Percentiles rank a stretch among this genome's conserved stretches.
phyloP scores from a whole-genome alignment of 1,140 invertebrate genomes.

The Lepidurus apus region DNA sequence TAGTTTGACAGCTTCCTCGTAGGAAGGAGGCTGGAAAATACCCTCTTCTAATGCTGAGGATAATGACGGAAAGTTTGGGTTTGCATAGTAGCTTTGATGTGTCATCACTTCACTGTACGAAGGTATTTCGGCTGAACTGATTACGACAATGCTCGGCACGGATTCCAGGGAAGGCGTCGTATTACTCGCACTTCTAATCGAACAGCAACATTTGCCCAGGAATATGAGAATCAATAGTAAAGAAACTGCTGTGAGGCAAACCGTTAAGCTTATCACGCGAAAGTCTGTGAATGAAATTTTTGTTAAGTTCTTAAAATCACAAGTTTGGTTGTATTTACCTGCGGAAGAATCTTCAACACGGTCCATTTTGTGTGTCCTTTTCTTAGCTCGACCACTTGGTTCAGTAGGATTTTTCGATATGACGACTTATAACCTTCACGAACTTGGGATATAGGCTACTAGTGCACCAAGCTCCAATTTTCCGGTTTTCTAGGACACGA shows the following conservation, averaged over 20 bases:
- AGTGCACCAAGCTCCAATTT: no score
- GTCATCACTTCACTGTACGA: constrained; percentile 18
- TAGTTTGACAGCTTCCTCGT: not conserved
- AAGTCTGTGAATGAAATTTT: not conserved
- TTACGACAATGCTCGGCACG: not conserved
- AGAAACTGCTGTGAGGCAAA: not conserved
- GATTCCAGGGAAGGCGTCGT: not conserved
- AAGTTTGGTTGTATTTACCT: not conserved
- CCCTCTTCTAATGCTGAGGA: not conserved
- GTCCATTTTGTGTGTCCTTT: not conserved
- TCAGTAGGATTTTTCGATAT: not conserved
- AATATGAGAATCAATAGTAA: not conserved
- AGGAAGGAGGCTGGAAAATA: not conserved
- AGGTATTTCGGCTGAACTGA: not conserved
- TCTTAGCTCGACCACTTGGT: not conserved
- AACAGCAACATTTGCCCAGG: not conserved
- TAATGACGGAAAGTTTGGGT: not conserved
- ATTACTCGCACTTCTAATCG: not conserved
- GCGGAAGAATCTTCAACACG: not conserved
- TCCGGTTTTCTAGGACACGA: not conserved
- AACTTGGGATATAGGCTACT: not conserved
- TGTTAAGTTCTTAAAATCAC: not conserved
- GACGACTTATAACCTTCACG: not conserved
- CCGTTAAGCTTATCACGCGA: not conserved
- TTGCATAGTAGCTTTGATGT: not conserved